phyloP scores from a whole-genome alignment of 23 tunicate species.

The Phallusia fumigata region DNA sequence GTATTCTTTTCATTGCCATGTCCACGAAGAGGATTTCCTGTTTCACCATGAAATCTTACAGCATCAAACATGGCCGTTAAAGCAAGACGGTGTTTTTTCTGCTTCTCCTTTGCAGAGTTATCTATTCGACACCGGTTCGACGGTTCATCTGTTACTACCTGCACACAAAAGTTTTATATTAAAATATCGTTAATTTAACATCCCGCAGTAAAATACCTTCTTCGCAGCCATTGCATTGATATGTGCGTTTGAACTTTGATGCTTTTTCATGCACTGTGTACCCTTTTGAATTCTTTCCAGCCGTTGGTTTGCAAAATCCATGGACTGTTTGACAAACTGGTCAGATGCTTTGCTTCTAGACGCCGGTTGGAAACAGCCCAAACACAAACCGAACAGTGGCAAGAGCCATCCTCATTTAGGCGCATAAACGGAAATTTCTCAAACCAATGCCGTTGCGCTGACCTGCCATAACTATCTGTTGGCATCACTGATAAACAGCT shows the following conservation, averaged over 20 bases:
- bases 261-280: no score
- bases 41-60: not conserved
- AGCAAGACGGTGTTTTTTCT: not conserved
- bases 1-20: not conserved
- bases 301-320: no score
- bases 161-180: no score
- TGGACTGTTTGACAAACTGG: no score
- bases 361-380: not conserved
- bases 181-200: no score
- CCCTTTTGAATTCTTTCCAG: no score
- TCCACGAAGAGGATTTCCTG: not conserved
- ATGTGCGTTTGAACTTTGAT: no score
- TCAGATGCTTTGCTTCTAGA: not conserved
- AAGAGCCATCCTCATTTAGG: not conserved
- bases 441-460: conserved; percentile 6
- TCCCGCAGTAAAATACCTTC: no score
- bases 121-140: no score
- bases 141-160: no score
- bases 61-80: not conserved
- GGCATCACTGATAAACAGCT: not conserved
- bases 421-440: not conserved
- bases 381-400: not conserved
- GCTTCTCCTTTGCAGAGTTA: not conserved
- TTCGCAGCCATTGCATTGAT: no score
- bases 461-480: not conserved